These are phyloP conservation scores for Latrodectus elegans DNA, from an alignment of 2,888 invertebrate species.

Conservation along the genomic window DNA sequence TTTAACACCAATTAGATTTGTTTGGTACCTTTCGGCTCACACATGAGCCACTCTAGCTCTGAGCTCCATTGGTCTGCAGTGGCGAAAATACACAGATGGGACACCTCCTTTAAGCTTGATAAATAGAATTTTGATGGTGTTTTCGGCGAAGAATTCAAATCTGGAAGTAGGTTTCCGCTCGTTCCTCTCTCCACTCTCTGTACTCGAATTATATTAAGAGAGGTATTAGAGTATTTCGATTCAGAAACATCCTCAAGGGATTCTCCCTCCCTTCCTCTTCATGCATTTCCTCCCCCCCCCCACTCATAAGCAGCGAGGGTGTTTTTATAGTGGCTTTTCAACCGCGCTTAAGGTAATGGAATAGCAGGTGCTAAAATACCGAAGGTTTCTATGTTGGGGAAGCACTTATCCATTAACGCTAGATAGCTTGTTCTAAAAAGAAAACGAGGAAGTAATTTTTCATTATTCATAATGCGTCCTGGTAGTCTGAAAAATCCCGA, in stretches of 20 bases:
- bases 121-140: conserved; percentile 68
- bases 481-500: neutral
- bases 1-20: no score
- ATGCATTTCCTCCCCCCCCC: neutral
- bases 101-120: conserved; percentile 55
- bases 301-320: neutral
- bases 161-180: conserved; percentile 3
- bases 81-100: conserved; percentile 58
- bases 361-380: conserved; percentile 6
- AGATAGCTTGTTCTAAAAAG: neutral
- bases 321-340: conserved; percentile 5
- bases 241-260: conserved; percentile 25
- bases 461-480: conserved; percentile 5
- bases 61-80: conserved; percentile 14
- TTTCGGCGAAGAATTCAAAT: conserved; percentile 64
- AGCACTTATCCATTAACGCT: neutral
- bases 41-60: conserved; percentile 37
- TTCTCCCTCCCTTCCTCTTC: neutral
- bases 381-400: neutral
- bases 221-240: conserved; percentile 14
- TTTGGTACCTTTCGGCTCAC: no score
- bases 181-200: neutral
- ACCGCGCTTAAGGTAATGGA: conserved; percentile 15
- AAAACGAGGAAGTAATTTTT: neutral
- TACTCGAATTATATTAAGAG: conserved; percentile 39